A percentile compares a stretch with the other conserved stretches of the same genome.
These are phyloP conservation scores for Enteromius unitaeniatus DNA, from an alignment of 2,797 vertebrate species.

Conservation along the genomic window DNA sequence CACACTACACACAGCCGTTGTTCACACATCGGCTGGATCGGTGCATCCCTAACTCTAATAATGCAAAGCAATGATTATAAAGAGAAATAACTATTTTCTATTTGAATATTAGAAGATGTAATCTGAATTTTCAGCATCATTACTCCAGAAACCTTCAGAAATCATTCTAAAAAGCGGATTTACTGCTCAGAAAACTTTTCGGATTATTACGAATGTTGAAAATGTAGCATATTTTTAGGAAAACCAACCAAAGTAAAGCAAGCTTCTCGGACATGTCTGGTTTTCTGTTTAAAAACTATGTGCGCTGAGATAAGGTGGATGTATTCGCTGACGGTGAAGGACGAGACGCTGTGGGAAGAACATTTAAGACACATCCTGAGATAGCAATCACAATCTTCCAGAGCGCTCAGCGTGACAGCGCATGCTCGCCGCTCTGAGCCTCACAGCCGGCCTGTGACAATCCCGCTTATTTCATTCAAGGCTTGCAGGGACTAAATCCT, in stretches of 20 bases:
- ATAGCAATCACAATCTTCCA: not conserved
- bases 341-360: not conserved
- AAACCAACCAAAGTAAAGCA: not conserved
- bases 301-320: not conserved
- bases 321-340: not conserved
- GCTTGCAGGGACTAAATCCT: not conserved
- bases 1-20: too few species aligned
- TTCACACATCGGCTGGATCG: too few species aligned
- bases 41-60: too few species aligned
- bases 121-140: not conserved
- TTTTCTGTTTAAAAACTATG: not conserved
- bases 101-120: not conserved
- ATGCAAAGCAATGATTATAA: not conserved
- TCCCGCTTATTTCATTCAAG: not conserved
- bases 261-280: not conserved
- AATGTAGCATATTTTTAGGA: not conserved
- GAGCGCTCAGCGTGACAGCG: not conserved
- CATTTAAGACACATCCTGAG: slow-evolving; percentile 25
- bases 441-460: not conserved
- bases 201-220: not conserved
- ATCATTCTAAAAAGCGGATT: not conserved
- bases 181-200: not conserved
- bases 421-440: not conserved
- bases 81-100: not conserved
- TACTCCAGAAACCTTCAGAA: not conserved